Evolutionary conservation across 2,113 vertebrate species (phyloP), one percentile per base, ranked within the genome.

Genomic region (Syrrhaptes paradoxus): DNA sequence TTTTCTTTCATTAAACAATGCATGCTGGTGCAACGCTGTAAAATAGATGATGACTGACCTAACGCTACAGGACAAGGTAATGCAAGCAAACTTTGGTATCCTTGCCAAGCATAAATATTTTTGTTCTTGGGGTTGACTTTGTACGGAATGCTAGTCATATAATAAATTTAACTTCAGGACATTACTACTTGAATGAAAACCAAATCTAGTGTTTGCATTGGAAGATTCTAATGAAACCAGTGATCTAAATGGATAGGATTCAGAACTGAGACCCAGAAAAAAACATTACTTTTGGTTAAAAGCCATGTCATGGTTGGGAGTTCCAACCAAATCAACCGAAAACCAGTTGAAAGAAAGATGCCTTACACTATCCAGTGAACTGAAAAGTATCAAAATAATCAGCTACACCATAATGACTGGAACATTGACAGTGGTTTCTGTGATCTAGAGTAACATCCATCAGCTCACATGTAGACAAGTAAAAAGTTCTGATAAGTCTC

Each of bases 41-140:
- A 95, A 97, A 91, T 92, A 95, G 54, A 96, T 80, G 73, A 71
- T 22, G 75, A 77, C 78, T 94, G 88, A 96, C 88, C 75, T 93
- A 92, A 92, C 8, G 2, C 54, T 68, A 83, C 58, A 91, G 84
- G 78, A 92, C 78, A 85, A 95, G 88, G 87, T 89, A 97, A 93
- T 21, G 21, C 70, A 97, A 96, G 95, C 83, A 94, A 94, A 95
- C 57, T 92, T 82, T 25, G 21, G 81, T 91, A 76, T 54, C 57
- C 75, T 80, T 93, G 95, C 94, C 95, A 96, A 93, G 78, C 54
- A 85, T 31, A 96, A 96, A 97, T 97, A 93, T 97, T 97, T 97
- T 96, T 92, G 79, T 94, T 97, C 81, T 95, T 78, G 61, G 68
- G 61, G 51, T 46, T 91, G 75, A 86, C 86, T 96, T 92, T 48